Evolutionary conservation across 2,888 invertebrate species (phyloP), one percentile per base, ranked within the genome.

Genomic region (Eupithecia abbreviata): DNA sequence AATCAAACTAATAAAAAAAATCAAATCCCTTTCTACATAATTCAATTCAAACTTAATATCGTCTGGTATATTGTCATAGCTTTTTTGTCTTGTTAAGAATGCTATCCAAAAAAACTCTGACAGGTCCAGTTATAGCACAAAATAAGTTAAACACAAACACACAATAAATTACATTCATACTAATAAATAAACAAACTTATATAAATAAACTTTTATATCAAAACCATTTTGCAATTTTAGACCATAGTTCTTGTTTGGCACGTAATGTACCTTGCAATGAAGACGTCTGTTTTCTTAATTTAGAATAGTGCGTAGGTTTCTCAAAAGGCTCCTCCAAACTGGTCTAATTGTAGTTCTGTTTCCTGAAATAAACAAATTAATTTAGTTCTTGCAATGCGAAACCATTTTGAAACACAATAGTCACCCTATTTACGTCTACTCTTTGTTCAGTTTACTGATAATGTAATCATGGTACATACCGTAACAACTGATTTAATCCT

Each of bases 121-220:
- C 55, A 58, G 42, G 4, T 15, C 13, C 42, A 66, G 10, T 15
- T 42, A 42, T 2, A 15, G 7, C 51, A 66, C 41, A 42, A 66
- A 45, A 45, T 67, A 43, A 43, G 9, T 45, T n/a, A 42, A 15
- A 43, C 47, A 41, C 65, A 76, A 7, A 71, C 76, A 80, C 47
- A 71, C 78, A 80, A 79, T 77, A 81, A 78, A 78, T 81, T 76
- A 81, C 74, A 75, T 72, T 49, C 76, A 76, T 55, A 73, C 71
- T 71, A 77, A 73, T 73, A 42, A 73, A 18, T 45, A 62, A 30
- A 62, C 30, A 43, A 4, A 47, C 9, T 47, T 9, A 51, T 15
- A n/a, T 13, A 45, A 62, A 30, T 12, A 30, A 30, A 62, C 30
- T 30, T 58, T 66, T 6, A 42, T 13, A 66, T 42, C 43, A n/a